These are phyloP conservation scores for Megaceryle alcyon DNA, from an alignment of 2,797 vertebrate species.

Conservation along the genomic window DNA sequence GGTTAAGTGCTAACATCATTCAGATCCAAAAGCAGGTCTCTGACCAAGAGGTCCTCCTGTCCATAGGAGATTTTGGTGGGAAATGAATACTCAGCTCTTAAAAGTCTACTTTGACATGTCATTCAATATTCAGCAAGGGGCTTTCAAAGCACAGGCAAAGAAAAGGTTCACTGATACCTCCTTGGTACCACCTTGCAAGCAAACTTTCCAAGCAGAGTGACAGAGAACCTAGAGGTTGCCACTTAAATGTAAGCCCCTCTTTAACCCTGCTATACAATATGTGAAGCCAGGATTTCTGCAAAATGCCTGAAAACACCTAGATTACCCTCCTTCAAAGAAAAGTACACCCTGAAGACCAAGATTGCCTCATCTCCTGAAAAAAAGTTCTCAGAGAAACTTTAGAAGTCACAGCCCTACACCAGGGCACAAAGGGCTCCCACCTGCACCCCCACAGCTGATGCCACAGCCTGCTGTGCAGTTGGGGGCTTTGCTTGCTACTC, in stretches of 20 bases:
- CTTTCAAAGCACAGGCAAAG: neutral
- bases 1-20: neutral
- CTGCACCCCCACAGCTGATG: neutral
- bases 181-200: neutral
- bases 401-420: neutral
- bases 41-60: neutral
- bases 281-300: neutral
- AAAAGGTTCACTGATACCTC: neutral
- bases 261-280: neutral
- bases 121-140: neutral
- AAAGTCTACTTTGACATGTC: neutral
- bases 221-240: neutral
- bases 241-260: neutral
- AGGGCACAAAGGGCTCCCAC: neutral
- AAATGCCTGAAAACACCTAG: neutral
- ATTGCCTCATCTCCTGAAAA: neutral
- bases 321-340: neutral
- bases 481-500: neutral
- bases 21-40: neutral
- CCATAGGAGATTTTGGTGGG: neutral
- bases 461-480: neutral
- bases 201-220: neutral
- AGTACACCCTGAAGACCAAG: neutral
- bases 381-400: neutral
- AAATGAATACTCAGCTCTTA: neutral